These are phyloP conservation scores for Onychostoma macrolepis DNA, from an alignment of 2,113 vertebrate species.

Conservation along the genomic window DNA sequence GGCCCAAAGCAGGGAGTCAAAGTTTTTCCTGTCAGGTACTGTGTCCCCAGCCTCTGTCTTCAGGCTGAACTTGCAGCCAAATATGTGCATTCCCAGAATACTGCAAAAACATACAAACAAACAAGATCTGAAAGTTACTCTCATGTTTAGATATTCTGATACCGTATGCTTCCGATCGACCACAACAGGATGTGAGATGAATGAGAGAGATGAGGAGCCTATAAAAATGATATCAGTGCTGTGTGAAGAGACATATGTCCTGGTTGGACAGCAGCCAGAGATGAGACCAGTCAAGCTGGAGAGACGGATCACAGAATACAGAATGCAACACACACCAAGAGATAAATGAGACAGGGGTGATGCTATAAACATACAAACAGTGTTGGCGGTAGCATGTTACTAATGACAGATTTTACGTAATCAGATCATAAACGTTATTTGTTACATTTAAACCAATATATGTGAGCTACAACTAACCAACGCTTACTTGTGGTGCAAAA, in stretches of 20 bases:
- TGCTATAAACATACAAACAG: background rate
- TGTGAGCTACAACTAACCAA: background rate
- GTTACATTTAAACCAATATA: background rate
- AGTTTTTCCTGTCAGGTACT: constrained; percentile 97
- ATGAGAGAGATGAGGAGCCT: constrained; percentile 34
- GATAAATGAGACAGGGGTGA: constrained; percentile 4
- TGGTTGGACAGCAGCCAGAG: constrained; percentile 32
- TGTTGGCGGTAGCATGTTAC: background rate
- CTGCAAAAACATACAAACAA: constrained; percentile 67
- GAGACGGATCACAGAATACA: background rate
- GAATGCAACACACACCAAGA: background rate
- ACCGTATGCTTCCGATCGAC: background rate
- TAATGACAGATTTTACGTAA: background rate
- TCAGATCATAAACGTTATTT: background rate
- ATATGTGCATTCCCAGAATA: constrained; percentile 98
- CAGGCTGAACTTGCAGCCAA: constrained; percentile 98
- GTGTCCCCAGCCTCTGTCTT: constrained; percentile 95
- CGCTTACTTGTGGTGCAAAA: no score
- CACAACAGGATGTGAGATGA: constrained; percentile 3
- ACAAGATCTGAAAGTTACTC: background rate
- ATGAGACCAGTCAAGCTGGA: constrained; percentile 10
- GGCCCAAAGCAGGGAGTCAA: constrained; percentile 97
- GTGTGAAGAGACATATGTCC: constrained; percentile 19
- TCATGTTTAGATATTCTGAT: constrained; percentile 19
- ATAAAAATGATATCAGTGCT: constrained; percentile 35